Evolutionary conservation across 2,888 invertebrate species (phyloP), one percentile per base, ranked within the genome.

Genomic region (Sussaba pulchella): DNA sequence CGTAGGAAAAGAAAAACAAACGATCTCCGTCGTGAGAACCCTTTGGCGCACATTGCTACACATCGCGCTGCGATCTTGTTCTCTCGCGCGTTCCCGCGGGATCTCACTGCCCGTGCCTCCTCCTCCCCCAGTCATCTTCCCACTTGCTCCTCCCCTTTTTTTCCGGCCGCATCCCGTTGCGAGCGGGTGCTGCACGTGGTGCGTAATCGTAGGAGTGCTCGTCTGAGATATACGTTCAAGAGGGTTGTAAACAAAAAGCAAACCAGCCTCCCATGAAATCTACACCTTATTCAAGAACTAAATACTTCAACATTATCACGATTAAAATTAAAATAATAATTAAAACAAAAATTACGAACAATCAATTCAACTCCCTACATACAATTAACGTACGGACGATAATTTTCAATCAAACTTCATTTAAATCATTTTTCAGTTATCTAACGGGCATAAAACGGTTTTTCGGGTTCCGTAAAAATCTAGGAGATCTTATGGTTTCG

Each of bases 1-100:
- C 82, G 86, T 87, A 87, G 86, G 87, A 87, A 87, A 85, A 88
- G 87, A 84, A 89, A 90, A 91, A 91, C 90, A 90, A 91, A 90
- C 89, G 54, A 73, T 47, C 45, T 79, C 64, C 81, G 84, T 83
- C 88, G 90, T 89, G 90, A 88, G 91, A 90, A 90, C 84, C 86
- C 86, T 84, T 87, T 76, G 67, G 75, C 54, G 31, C 77, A 77
- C 72, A 61, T 78, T 78, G 73, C 77, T 45, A n/a, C 39, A 10
- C 39, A 61, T 21, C 21, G 47, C 61, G 54, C n/a, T 24, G 78
- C 69, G 76, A 66, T 57, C 80, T 39, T 76, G 71, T 64, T 26
- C 78, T 59, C 78, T 26, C 73, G 67, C 61, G 36, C 81, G 45
- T 77, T 83, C 84, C 82, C 81, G 78, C 39, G 73, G 66, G 77